Evolutionary conservation across 2,797 vertebrate genomes (phyloP).

Genomic region (Mastacembelus armatus): DNA sequence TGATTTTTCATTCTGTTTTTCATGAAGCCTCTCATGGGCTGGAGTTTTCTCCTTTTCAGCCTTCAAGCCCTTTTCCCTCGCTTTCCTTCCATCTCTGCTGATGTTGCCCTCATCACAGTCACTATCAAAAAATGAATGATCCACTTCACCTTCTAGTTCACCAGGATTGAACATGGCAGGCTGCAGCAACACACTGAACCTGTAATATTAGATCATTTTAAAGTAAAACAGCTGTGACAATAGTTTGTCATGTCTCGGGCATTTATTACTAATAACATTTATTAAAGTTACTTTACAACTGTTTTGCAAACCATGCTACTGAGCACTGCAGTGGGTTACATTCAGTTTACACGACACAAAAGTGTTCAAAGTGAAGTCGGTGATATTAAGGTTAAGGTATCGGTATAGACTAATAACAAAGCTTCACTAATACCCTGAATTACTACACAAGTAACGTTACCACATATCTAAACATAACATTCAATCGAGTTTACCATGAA

Average conservation of each 20-base stretch:
- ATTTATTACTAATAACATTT: not conserved
- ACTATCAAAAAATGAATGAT: conserved; percentile 97
- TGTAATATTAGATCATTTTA: conserved; percentile 13
- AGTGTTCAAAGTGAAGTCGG: too few relatives aligned
- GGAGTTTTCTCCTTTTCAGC: conserved; percentile 10
- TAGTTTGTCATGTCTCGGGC: not conserved
- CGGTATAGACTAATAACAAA: too few relatives aligned
- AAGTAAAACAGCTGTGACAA: not conserved
- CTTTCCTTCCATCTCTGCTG: conserved; percentile 31
- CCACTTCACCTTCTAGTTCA: conserved; percentile 91
- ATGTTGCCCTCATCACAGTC: conserved; percentile 83
- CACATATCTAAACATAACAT: too few relatives aligned
- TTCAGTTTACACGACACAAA: too few relatives aligned
- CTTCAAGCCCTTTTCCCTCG: conserved; percentile 25
- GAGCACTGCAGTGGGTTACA: too few relatives aligned
- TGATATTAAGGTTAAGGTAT: too few relatives aligned
- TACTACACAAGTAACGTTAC: too few relatives aligned
- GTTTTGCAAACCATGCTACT: too few relatives aligned
- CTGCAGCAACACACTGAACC: conserved; percentile 6
- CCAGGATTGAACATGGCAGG: conserved; percentile 86
- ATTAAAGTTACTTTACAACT: too few relatives aligned
- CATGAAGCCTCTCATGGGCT: not conserved
- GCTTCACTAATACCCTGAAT: too few relatives aligned
- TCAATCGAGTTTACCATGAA: not conserved
- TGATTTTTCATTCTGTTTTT: conserved; percentile 19